Base-by-base conservation (phyloP, 1,140 invertebrate genomes). In the Lordiphosa stackelbergi region DNA sequence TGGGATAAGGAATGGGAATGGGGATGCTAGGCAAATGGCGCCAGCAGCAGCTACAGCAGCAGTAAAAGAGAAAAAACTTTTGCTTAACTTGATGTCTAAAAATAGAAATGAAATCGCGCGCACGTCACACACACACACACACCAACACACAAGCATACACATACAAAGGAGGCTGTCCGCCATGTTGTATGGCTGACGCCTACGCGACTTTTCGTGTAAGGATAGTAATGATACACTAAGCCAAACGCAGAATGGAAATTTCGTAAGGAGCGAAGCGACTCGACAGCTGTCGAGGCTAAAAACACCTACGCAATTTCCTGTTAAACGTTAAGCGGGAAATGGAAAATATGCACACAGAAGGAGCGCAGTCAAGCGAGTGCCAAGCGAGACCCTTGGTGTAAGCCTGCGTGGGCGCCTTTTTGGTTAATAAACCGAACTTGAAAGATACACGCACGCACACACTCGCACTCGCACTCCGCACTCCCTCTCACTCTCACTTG, bases 221-320 rank as follows among this genome's bases (percentile, higher is more conserved):
- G 63, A 71, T 63, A 75, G 71, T 68, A 83, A 83, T 75, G 77
- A 69, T 81, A 69, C 57, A 51, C 56, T 72, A 79, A 79, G 75
- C 77, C 71, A 64, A 68, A 48, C 41, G 46, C 64, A 59, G 38
- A 73, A 59, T 78, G 74, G 69, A 78, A 78, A 68, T 68, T 68
- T 68, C 42, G 66, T 41, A 68, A 68, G 68, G 8, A 31, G 12
- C 4, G 16, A 48, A 47, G 19, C 55, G 55, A 58, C 65, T 16
- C 16, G 16, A 16, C 16, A 68, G 65, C 65, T 68, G 65, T 68
- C 65, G 56, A 49, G 57, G 71, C 57, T 42, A 36, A 69, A 75
- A 75, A 81, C 77, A 81, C 77, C 77, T 81, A 81, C 77, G 77
- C 77, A 77, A 81, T 81, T 83, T 81, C 77, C 77, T 81, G 77